Conservation (phyloP, 2,113 vertebrate genomes). For the Eulemur macaco region DNA sequence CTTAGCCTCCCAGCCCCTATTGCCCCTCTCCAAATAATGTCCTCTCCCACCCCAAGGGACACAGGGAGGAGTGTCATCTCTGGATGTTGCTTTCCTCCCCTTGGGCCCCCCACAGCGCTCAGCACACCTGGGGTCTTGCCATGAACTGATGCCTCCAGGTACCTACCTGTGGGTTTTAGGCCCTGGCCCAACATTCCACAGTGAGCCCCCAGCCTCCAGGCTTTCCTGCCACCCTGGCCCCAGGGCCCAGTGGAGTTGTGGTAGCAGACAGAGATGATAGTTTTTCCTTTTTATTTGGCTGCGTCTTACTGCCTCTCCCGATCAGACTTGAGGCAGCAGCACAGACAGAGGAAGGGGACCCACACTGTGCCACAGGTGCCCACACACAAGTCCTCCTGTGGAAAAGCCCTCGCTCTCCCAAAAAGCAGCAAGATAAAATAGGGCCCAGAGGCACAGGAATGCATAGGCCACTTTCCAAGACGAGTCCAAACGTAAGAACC, state of each 20-base stretch:
- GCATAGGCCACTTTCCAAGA: not conserved
- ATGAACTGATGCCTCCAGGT: not conserved
- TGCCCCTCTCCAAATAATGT: not conserved
- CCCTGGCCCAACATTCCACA: not conserved
- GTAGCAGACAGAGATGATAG: not conserved
- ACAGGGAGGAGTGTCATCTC: not conserved
- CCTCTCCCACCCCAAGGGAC: not conserved
- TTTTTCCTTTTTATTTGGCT: constrained; percentile 70
- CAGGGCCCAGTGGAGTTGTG: not conserved
- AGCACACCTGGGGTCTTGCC: fast-evolving
- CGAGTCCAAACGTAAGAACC: not conserved
- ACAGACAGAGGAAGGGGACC: not conserved
- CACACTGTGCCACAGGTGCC: not conserved
- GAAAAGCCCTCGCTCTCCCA: not conserved
- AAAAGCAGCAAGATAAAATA: not conserved
- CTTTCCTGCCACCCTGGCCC: not conserved
- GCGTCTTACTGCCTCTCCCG: not conserved
- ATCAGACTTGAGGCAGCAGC: not conserved
- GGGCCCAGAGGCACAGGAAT: not conserved
- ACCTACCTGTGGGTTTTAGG: not conserved
- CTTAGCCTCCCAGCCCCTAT: not conserved
- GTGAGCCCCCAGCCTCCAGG: not conserved
- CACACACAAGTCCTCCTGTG: not conserved
- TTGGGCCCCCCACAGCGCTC: not conserved
- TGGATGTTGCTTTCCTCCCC: not conserved